Conservation (phyloP, 2,888 invertebrate genomes). For the Crioceris asparagi region DNA sequence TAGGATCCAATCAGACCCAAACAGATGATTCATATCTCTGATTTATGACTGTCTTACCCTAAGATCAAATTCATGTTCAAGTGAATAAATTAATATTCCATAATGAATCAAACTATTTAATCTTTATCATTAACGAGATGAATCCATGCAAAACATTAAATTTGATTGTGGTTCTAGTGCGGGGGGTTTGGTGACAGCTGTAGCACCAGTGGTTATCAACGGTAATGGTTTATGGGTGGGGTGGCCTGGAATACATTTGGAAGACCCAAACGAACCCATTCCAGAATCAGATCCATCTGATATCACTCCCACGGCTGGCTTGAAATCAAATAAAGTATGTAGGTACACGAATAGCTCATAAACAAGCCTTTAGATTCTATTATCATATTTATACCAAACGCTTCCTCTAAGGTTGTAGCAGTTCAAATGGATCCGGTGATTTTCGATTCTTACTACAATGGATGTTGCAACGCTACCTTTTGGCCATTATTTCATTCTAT, state of each 20-base stretch:
- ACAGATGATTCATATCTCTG: too few species aligned
- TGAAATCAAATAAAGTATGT: slow-evolving; percentile 67
- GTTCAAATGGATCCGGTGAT: slow-evolving; percentile 64
- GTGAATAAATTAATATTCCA: too few species aligned
- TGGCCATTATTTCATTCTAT: slow-evolving; percentile 91
- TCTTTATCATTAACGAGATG: too few species aligned
- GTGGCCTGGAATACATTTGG: slow-evolving; percentile 79
- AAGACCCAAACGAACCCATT: slow-evolving; percentile 64
- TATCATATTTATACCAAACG: too few species aligned
- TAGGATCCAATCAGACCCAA: too few species aligned
- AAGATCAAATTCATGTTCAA: too few species aligned
- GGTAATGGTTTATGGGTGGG: slow-evolving; percentile 83
- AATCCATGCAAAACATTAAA: too few species aligned
- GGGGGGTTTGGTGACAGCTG: slow-evolving; percentile 82
- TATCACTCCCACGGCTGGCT: slow-evolving; percentile 76
- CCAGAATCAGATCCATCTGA: slow-evolving; percentile 81
- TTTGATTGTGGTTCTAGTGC: slow-evolving; percentile 48
- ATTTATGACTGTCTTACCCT: too few species aligned
- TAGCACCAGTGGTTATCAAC: slow-evolving; percentile 79
- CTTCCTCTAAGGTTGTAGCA: slow-evolving; percentile 55
- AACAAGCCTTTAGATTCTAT: too few species aligned
- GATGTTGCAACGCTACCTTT: slow-evolving; percentile 84
- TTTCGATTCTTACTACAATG: slow-evolving; percentile 84
- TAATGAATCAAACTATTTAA: too few species aligned
- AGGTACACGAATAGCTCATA: too few species aligned